phyloP scores from a whole-genome alignment of 2,888 invertebrate genomes.

The Noctua pronuba region DNA sequence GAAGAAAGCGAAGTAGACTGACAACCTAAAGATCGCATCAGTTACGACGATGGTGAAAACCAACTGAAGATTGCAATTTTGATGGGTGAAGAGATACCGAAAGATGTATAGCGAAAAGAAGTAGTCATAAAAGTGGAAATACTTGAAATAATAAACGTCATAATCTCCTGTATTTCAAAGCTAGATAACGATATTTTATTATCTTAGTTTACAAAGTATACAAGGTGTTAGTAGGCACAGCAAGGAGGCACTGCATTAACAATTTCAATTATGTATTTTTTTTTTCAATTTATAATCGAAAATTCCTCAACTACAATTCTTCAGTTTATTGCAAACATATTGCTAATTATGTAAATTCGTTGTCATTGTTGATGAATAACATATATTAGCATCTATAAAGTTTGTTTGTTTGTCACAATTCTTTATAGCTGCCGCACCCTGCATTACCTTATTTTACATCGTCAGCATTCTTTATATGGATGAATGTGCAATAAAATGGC shows the following conservation, averaged over 20 bases:
- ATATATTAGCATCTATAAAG: slow-evolving; percentile 33
- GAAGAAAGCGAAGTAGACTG: slow-evolving; percentile 60
- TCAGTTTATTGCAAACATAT: background rate
- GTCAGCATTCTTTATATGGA: slow-evolving; percentile 54
- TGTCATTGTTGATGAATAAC: slow-evolving; percentile 39
- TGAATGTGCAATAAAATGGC: slow-evolving; percentile 64
- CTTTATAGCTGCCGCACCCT: slow-evolving; percentile 51
- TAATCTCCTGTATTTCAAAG: background rate
- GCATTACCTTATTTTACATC: slow-evolving; percentile 51
- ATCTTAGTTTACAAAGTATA: background rate
- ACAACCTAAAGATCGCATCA: slow-evolving; percentile 56
- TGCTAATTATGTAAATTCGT: slow-evolving; percentile 29
- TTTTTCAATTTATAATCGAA: background rate
- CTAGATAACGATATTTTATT: background rate
- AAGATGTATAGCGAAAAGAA: slow-evolving; percentile 22
- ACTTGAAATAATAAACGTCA: slow-evolving; percentile 4
- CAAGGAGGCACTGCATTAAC: background rate
- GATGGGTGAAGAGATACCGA: slow-evolving; percentile 31
- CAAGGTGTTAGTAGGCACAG: background rate
- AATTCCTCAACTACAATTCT: background rate
- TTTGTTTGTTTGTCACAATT: slow-evolving; percentile 51
- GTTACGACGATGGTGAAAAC: slow-evolving; percentile 45
- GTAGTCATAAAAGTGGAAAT: background rate
- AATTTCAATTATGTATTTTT: background rate
- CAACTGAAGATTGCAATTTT: slow-evolving; percentile 32